Percentiles rank a stretch among this genome's conserved stretches.
These are phyloP conservation scores for Lichenostomus cassidix DNA, from an alignment of 2,113 vertebrate species.

Conservation along the genomic window DNA sequence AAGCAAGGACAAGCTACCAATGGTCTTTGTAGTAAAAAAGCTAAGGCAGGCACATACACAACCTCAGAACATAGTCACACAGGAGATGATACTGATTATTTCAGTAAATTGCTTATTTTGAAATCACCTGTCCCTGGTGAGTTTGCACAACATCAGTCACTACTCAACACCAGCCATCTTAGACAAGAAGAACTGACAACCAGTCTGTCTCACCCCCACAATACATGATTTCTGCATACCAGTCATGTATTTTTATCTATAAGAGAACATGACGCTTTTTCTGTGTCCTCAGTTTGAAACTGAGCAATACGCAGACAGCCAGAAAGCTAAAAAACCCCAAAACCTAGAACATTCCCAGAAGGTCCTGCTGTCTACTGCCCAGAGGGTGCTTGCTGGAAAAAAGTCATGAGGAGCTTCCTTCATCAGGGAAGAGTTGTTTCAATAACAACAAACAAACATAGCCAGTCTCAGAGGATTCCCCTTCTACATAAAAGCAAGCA, in stretches of 20 bases:
- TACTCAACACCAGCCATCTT: not conserved
- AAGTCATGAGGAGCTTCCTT: not conserved
- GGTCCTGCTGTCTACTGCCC: not conserved
- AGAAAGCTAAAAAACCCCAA: not conserved
- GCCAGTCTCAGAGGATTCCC: not conserved
- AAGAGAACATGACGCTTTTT: not conserved
- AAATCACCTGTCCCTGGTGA: not conserved
- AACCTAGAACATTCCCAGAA: not conserved
- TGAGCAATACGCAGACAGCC: not conserved
- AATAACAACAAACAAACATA: not conserved
- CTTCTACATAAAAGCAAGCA: not conserved
- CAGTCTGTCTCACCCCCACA: not conserved
- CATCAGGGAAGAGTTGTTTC: not conserved
- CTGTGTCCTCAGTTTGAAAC: not conserved
- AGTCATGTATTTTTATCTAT: not conserved
- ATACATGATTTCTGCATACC: not conserved
- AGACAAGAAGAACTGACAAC: not conserved
- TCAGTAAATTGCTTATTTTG: not conserved
- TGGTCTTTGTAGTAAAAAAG: not conserved
- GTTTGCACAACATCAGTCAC: rapidly evolving
- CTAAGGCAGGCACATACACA: not conserved
- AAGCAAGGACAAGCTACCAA: not conserved
- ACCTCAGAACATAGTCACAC: not conserved
- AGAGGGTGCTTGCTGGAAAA: not conserved
- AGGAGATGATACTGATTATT: not conserved